These are phyloP conservation scores for Aphis gossypii DNA, from an alignment of 1,140 invertebrate genomes.

Conservation along the genomic window DNA sequence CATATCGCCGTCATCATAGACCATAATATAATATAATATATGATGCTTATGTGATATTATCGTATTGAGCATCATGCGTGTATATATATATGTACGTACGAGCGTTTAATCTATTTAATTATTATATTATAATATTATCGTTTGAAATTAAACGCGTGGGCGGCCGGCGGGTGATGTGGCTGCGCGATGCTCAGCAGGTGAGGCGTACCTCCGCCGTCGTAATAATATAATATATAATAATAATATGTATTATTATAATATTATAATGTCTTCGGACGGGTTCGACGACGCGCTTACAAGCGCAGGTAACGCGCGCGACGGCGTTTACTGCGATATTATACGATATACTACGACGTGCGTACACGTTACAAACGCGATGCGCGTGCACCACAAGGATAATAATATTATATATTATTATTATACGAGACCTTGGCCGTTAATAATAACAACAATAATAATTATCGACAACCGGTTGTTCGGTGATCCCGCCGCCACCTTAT, in stretches of 20 bases:
- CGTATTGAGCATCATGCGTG: no score
- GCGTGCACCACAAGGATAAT: background rate
- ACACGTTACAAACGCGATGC: background rate
- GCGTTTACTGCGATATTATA: background rate
- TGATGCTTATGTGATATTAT: no score
- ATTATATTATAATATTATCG: background rate
- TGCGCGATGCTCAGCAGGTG: background rate
- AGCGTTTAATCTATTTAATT: background rate
- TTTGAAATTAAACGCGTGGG: background rate
- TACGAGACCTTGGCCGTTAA: background rate
- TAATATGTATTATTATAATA: no score
- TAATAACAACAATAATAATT: background rate
- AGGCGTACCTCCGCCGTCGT: background rate
- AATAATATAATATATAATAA: background rate
- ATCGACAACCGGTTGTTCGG: constrained; percentile 28
- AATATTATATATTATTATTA: background rate
- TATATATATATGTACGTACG: no score
- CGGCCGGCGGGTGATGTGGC: no score
- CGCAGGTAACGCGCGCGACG: background rate
- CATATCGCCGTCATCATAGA: no score
- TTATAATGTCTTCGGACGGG: background rate
- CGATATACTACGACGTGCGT: no score
- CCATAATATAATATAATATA: no score
- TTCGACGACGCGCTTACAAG: background rate
- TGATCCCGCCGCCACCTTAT: background rate